Evolutionary conservation across 1,140 invertebrate genomes (phyloP), one percentile per base, ranked within the genome.

Genomic region (Sitophilus oryzae): DNA sequence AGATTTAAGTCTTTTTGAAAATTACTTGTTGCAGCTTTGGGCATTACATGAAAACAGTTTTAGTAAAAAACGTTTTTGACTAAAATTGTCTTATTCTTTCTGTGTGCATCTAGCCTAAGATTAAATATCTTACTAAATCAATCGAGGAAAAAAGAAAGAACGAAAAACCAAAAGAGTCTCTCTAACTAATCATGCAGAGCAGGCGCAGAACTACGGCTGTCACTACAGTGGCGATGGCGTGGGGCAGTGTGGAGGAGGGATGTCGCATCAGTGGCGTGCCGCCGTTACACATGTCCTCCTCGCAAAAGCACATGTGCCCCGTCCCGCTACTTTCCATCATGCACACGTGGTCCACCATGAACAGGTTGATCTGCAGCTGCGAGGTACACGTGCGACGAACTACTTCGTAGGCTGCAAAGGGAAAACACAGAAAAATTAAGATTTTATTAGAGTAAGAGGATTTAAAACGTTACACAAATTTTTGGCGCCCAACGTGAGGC

Each of bases 321-420:
- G 85, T 91, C 76, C 91, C 90, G 78, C 88, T 91, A 84, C 90
- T 91, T 88, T 94, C 91, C 83, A 89, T 88, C 91, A 96, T 94
- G 83, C 92, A 95, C 75, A 96, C 92, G 79, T 95, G 91, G 80
- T 95, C 91, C 71, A 96, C 92, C 90, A 95, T 94, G 80, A 95
- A 95, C 69, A 94, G 81, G 75, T 95, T 95, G 78, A 96, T 95
- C 73, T 93, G 87, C 50, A 96, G 79, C 65, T 93, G 88, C 56
- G 89, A 88, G 30, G 91, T 94, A 74, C 92, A 96, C 43, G 90
- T 93, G 65, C 91, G 80, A 58, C 89, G 79, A 52, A 94, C 85
- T 64, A 86, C 89, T 73, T 91, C 88, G 75, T 90, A 91, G 45
- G 83, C 90, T 93, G 80, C 25, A 83, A 82, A 64, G 47, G 64